Conservation (phyloP, 2,113 vertebrate genomes). For the Meleagris gallopavo region DNA sequence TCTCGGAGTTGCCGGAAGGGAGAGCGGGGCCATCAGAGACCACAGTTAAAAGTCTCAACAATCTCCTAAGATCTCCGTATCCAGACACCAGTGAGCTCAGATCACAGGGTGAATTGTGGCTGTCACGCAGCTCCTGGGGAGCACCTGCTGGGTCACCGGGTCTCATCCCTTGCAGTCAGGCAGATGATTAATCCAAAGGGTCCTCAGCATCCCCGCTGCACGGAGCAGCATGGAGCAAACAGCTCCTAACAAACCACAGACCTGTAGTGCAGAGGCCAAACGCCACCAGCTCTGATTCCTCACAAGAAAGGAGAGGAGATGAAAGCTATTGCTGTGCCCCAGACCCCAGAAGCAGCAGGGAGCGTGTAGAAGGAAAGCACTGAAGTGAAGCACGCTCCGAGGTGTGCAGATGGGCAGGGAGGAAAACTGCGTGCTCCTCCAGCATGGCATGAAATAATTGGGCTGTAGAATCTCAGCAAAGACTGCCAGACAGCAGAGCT, state of each 20-base stretch:
- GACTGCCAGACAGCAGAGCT: background rate
- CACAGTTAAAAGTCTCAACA: background rate
- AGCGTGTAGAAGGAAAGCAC: background rate
- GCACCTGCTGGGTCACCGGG: background rate
- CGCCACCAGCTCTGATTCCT: conserved; percentile 33
- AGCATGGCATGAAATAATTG: background rate
- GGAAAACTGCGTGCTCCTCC: background rate
- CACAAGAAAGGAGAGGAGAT: conserved; percentile 32
- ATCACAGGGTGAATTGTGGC: background rate
- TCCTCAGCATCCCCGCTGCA: background rate
- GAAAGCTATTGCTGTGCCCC: background rate
- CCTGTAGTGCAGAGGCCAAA: background rate
- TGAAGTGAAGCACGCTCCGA: background rate
- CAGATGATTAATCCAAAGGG: background rate
- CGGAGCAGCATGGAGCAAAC: accelerated
- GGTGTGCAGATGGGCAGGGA: background rate
- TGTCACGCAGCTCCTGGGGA: background rate
- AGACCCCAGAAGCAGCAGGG: background rate
- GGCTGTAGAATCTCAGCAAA: conserved; percentile 9
- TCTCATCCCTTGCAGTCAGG: background rate
- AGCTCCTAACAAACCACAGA: background rate
- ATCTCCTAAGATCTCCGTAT: background rate
- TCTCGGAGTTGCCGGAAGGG: background rate
- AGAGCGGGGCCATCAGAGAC: background rate
- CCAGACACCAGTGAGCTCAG: accelerated